A percentile compares a stretch with the other conserved stretches of the same genome.
These are phyloP conservation scores for Agapornis roseicollis DNA, from an alignment of 2,113 vertebrate genomes.

Conservation along the genomic window DNA sequence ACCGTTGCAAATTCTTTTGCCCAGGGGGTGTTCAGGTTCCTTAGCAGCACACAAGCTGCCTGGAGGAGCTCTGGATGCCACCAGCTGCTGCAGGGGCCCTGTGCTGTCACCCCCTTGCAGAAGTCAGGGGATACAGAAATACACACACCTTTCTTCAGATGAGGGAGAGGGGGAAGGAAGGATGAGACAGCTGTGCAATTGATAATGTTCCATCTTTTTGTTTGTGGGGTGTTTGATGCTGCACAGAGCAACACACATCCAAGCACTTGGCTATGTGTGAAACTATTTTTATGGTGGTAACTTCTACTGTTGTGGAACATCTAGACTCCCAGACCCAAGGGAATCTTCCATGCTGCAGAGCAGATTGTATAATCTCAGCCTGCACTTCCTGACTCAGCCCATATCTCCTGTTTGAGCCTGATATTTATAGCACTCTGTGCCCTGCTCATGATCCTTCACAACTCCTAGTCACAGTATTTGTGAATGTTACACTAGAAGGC, in stretches of 20 bases:
- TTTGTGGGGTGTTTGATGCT: not conserved
- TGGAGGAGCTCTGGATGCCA: not conserved
- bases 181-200: not conserved
- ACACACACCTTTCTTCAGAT: not conserved
- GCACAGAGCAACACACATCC: not conserved
- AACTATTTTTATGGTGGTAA: not conserved
- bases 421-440: not conserved
- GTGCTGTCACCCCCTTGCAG: too few relatives aligned
- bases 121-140: not conserved
- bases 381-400: not conserved
- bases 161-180: not conserved
- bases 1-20: not conserved
- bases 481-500: not conserved
- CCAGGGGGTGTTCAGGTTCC: not conserved
- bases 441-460: not conserved
- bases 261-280: not conserved
- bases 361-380: not conserved
- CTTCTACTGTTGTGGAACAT: not conserved
- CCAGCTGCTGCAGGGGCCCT: too few relatives aligned
- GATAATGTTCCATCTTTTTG: not conserved
- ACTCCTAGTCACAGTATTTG: constrained; percentile 12
- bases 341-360: not conserved
- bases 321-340: not conserved
- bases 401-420: not conserved
- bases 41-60: not conserved